Conservation (phyloP, 1,140 invertebrate species). For the Stegodyphus dumicola region DNA sequence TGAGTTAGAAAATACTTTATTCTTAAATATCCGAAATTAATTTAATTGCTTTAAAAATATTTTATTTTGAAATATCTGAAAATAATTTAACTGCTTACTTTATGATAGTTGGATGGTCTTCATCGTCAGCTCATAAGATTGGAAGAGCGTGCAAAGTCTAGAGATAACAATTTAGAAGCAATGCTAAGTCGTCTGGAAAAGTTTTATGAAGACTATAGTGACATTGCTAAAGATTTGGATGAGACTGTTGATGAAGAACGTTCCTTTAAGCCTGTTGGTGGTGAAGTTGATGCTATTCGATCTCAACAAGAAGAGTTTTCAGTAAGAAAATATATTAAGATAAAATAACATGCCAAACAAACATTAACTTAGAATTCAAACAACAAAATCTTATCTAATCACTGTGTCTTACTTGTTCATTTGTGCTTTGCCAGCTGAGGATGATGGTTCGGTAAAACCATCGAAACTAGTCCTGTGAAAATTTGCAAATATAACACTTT, state of each 20-base stretch:
- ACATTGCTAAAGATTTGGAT: constrained; percentile 81
- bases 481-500: too few species aligned
- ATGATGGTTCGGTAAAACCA: too few species aligned
- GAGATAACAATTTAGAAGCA: constrained; percentile 83
- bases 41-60: too few species aligned
- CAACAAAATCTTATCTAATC: too few species aligned
- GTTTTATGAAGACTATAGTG: constrained; percentile 83
- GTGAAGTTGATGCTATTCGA: constrained; percentile 89
- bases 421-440: too few species aligned
- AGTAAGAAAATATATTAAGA: constrained; percentile 5
- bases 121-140: constrained; percentile 61
- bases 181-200: constrained; percentile 58
- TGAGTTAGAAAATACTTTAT: too few species aligned
- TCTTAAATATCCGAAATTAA: too few species aligned
- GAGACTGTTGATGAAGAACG: constrained; percentile 81
- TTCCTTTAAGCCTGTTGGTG: constrained; percentile 86
- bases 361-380: too few species aligned
- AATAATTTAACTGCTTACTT: background rate
- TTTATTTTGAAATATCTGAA: too few species aligned
- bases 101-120: constrained; percentile 64
- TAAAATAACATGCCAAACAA: too few species aligned
- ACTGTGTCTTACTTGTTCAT: too few species aligned
- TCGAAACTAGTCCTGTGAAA: too few species aligned
- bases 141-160: constrained; percentile 73
- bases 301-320: constrained; percentile 81